Evolutionary conservation across 1,140 invertebrate species (phyloP), one percentile per base, ranked within the genome.

Genomic region (Reticulitermes speratus): DNA sequence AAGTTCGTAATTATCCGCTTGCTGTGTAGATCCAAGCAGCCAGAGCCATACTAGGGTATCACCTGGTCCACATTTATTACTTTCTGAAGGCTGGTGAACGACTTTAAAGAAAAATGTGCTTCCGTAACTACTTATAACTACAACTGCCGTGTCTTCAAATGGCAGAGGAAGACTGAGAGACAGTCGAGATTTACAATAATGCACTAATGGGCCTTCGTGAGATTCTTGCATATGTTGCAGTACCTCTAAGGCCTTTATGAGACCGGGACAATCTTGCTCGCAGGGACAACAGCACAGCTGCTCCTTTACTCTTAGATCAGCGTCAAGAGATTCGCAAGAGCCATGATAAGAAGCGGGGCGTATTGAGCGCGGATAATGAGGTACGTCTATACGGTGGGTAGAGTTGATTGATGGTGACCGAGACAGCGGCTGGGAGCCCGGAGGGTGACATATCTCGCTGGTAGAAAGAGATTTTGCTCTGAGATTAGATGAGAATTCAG

Each of bases 381-480:
- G 11, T 11, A 86, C 86, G 45, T 32, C 30, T 25, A 45, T 11
- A 32, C 7, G 38, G 69, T 83, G 84, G 16, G 55, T 32, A 23
- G 84, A 59, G 30, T 32, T 82, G 84, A 30, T 11, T 38, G 84
- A 86, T 32, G 86, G 44, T 9, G 45, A 85, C 12, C 84, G 65
- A 7, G 84, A 85, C 84, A 84, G 83, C 14, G 86, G 30, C 8
- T 44, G 8, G 44, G 55, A 48, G 14, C 84, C 59, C n/a, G 45
- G 11, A 16, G 88, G 55, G 30, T 88, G 82, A 87, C 89, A 90
- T 87, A 90, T 90, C 88, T 90, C 90, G 84, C 89, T 89, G 3
- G 89, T 88, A 11, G 90, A 90, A 55, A 90, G 86, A 44, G 89
- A 90, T 87, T 90, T 90, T 3, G 88, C 87, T 88, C 89, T 90